Evolutionary conservation across 1,140 invertebrate species (phyloP), one percentile per base, ranked within the genome.

Genomic region (Achatina immaculata): DNA sequence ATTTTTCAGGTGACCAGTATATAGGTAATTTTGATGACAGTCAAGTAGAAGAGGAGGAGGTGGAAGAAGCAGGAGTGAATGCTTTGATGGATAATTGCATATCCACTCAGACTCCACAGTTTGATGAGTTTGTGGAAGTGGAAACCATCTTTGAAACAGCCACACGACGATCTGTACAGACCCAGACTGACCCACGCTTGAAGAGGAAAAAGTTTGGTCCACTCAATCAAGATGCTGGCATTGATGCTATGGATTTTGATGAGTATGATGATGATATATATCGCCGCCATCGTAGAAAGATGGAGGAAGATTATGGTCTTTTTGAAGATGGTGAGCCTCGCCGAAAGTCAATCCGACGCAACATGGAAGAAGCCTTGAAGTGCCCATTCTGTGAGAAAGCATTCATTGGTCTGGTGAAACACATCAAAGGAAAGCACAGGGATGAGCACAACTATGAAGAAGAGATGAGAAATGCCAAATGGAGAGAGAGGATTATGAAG

Each of bases 321-420:
- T 90, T 90, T 86, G 88, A 90, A 79, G 89, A 90, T 72, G 83
- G 84, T 71, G 89, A 89, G 68, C 86, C 86, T 36, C 86, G 87
- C 48, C 84, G 88, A 34, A 86, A 88, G 71, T 86, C 86, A 69
- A 85, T 89, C 42, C 87, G 86, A 31, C 82, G 88, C 66, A 90
- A 90, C 73, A 87, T 88, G 42, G 89, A 90, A 43, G 89, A 90
- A 80, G 89, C 89, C 45, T 75, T 90, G 48, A 90, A 90, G 80
- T 90, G 89, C 85, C 89, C 89, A 69, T 90, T 90, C 78, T 90
- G 89, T 85, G 89, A 90, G 65, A 88, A 88, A 75, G 88, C 89
- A 34, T 90, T 90, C 81, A 90, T 90, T 83, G 89, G 89, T 45
- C 76, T 90, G 42, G 89, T 90, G 11, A 90, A 90, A 71, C 89